Evolutionary conservation across 2,888 invertebrate species (phyloP).

Genomic region (Epirrhoe alternata): DNA sequence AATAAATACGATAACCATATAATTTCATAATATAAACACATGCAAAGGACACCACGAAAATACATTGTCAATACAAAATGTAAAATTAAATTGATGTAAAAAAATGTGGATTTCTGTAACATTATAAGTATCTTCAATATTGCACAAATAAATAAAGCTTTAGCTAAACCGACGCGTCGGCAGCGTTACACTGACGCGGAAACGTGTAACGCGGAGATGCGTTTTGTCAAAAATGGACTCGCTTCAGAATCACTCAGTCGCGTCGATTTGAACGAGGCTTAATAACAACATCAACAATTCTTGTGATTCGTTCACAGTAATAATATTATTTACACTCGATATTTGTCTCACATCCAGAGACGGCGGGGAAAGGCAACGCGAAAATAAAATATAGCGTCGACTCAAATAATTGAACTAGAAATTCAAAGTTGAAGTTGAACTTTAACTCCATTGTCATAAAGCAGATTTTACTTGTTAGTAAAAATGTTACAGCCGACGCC

Average conservation of each 20-base stretch:
- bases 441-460: slow-evolving; percentile 1
- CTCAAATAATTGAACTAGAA: slow-evolving; percentile 7
- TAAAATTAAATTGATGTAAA: slow-evolving; percentile 19
- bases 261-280: slow-evolving; percentile 11
- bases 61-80: slow-evolving; percentile 10
- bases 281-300: slow-evolving; percentile 25
- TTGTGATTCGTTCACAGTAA: slow-evolving; percentile 18
- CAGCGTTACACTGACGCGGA: background rate
- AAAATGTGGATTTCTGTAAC: slow-evolving; percentile 19
- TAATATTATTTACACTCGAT: slow-evolving; percentile 26
- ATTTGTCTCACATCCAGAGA: slow-evolving; percentile 16
- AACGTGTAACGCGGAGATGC: background rate
- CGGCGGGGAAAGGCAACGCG: slow-evolving; percentile 6
- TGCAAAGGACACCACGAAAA: slow-evolving; percentile 23
- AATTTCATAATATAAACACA: slow-evolving; percentile 26
- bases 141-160: slow-evolving; percentile 23
- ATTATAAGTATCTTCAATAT: slow-evolving; percentile 25
- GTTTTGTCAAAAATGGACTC: background rate
- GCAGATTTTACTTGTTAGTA: background rate
- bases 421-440: slow-evolving; percentile 1
- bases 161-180: slow-evolving; percentile 6
- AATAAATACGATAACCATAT: slow-evolving; percentile 41
- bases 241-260: slow-evolving; percentile 3
- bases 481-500: slow-evolving; percentile 7
- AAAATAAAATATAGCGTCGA: slow-evolving; percentile 1